A percentile compares a stretch with the other conserved stretches of the same genome.
These are phyloP conservation scores for Nannoperca obscura DNA, from an alignment of 2,797 vertebrate species.

Conservation along the genomic window DNA sequence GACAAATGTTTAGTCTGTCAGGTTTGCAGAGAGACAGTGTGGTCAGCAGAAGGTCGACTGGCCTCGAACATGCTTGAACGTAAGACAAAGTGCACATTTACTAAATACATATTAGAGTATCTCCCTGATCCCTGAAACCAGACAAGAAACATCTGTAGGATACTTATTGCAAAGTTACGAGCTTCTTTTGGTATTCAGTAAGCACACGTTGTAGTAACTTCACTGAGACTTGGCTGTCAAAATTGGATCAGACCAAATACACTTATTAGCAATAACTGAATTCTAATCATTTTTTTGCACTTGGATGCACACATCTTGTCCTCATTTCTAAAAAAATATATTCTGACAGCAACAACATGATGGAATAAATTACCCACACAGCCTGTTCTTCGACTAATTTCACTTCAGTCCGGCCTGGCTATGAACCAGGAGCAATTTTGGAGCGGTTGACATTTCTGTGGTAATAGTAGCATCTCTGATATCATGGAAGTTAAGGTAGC, in stretches of 20 bases:
- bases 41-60: slow-evolving; percentile 4
- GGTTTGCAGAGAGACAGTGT: slow-evolving; percentile 23
- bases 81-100: slow-evolving; percentile 2
- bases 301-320: neutral
- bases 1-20: slow-evolving; percentile 56
- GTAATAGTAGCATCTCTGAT: slow-evolving; percentile 20
- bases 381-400: slow-evolving; percentile 23
- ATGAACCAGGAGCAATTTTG: slow-evolving; percentile 20
- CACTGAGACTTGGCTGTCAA: neutral
- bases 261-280: neutral
- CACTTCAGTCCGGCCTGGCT: neutral
- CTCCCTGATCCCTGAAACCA: neutral
- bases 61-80: slow-evolving; percentile 25
- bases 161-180: neutral
- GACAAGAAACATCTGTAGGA: neutral
- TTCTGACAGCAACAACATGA: neutral
- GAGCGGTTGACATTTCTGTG: slow-evolving; percentile 39
- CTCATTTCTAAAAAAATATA: neutral
- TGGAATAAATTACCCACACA: slow-evolving; percentile 27
- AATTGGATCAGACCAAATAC: neutral
- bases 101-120: neutral
- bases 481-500: slow-evolving; percentile 2
- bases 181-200: neutral
- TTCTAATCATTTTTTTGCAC: neutral
- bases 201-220: slow-evolving; percentile 2